phyloP scores from a whole-genome alignment of 2,113 vertebrate genomes.

The Poeciliopsis retropinna region DNA sequence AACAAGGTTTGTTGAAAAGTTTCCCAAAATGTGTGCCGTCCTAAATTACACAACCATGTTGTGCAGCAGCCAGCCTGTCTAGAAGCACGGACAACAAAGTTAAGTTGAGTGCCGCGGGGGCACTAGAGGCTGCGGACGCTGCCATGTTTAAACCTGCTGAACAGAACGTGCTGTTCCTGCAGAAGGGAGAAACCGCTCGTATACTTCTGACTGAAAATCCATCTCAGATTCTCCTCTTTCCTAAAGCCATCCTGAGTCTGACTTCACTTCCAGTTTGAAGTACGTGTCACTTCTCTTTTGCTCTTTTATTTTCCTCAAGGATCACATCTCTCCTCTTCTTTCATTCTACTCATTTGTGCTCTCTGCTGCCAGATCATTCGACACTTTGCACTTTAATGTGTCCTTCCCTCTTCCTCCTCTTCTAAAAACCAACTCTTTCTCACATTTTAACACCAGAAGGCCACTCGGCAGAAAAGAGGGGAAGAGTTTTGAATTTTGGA shows the following conservation, averaged over 20 bases:
- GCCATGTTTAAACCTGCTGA: constrained; percentile 47
- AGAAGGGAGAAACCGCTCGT: constrained; percentile 13
- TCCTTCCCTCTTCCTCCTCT: background rate
- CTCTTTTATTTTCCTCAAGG: constrained; percentile 16
- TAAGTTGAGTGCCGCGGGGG: background rate
- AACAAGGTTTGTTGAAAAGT: constrained; percentile 7
- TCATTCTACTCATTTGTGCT: constrained; percentile 2
- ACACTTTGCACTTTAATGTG: constrained; percentile 24
- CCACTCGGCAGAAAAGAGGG: constrained; percentile 14
- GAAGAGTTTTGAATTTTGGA: constrained; percentile 32
- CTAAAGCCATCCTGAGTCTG: background rate
- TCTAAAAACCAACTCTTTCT: constrained; percentile 8
- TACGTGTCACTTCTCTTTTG: background rate
- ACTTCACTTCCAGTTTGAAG: background rate
- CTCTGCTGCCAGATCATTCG: background rate
- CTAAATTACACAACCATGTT: background rate
- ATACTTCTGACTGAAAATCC: constrained; percentile 24
- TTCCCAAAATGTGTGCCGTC: background rate
- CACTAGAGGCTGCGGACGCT: constrained; percentile 29
- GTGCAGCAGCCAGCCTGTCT: background rate
- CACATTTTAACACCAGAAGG: background rate
- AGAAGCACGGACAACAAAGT: constrained; percentile 34
- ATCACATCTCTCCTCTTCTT: constrained; percentile 9
- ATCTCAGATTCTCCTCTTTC: background rate
- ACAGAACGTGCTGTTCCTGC: constrained; percentile 33